A percentile compares a stretch with the other conserved stretches of the same genome.
phyloP scores from a whole-genome alignment of 2,888 invertebrate genomes.

The Kryphioiulus occultus region DNA sequence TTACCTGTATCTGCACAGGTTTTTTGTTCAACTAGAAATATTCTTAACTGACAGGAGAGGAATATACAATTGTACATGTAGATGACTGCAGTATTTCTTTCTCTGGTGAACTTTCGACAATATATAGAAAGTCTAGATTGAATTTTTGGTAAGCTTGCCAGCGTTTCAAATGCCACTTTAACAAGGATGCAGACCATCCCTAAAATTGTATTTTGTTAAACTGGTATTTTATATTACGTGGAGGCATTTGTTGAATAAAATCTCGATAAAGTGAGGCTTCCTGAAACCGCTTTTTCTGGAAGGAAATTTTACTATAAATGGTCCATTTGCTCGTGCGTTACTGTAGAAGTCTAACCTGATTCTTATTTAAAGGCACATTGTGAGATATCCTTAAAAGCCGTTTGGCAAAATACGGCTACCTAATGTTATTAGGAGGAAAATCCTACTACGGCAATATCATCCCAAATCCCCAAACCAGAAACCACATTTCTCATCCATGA shows the following conservation, averaged over 20 bases:
- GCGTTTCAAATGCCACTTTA: not conserved
- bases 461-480: conserved; percentile 25
- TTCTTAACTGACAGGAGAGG: not conserved
- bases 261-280: not conserved
- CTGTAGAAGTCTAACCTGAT: not conserved
- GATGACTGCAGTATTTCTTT: not conserved
- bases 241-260: not conserved
- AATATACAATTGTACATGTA: not conserved
- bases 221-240: not conserved
- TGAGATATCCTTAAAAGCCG: conserved; percentile 1
- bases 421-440: conserved; percentile 11
- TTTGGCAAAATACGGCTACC: not conserved
- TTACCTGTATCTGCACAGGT: not conserved
- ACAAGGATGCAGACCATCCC: not conserved
- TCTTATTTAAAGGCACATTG: conserved; percentile 20
- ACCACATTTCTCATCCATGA: conserved; percentile 6
- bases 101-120: not conserved
- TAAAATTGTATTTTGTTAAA: not conserved
- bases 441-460: conserved; percentile 11
- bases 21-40: too few relatives aligned
- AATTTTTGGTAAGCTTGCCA: not conserved
- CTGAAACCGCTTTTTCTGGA: not conserved
- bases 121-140: not conserved
- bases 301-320: not conserved
- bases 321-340: not conserved